These are phyloP conservation scores for Panulirus ornatus DNA, from an alignment of 1,140 invertebrate species.

Conservation along the genomic window DNA sequence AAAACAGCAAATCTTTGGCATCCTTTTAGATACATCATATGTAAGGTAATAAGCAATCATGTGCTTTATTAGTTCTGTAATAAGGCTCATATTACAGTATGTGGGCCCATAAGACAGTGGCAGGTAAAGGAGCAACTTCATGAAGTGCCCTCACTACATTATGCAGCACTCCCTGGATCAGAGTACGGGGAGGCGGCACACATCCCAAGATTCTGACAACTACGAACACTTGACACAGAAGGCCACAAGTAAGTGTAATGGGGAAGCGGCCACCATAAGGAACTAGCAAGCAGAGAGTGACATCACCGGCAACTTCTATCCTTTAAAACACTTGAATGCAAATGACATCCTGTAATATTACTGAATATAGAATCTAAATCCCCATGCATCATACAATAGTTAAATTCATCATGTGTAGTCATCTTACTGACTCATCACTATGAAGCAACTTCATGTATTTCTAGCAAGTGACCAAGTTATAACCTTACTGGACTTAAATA, in stretches of 20 bases:
- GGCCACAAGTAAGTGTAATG: slow-evolving; percentile 71
- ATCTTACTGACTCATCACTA: slow-evolving; percentile 43
- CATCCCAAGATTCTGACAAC: slow-evolving; percentile 53
- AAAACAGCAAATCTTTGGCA: slow-evolving; percentile 73
- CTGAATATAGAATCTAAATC: slow-evolving; percentile 37
- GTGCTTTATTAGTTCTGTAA: slow-evolving; percentile 57
- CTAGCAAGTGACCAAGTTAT: slow-evolving; percentile 45
- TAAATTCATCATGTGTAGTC: slow-evolving; percentile 44
- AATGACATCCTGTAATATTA: slow-evolving; percentile 40
- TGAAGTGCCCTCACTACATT: slow-evolving; percentile 41
- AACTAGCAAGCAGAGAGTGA: slow-evolving; percentile 71
- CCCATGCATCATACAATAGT: slow-evolving; percentile 53
- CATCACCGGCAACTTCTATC: slow-evolving; percentile 61
- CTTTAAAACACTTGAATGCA: slow-evolving; percentile 44
- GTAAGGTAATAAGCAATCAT: slow-evolving; percentile 46
- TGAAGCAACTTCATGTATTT: slow-evolving; percentile 41
- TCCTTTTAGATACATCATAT: slow-evolving; percentile 67
- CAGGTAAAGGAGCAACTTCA: slow-evolving; percentile 39
- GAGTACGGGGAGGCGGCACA: slow-evolving; percentile 32
- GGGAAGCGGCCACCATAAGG: slow-evolving; percentile 70
- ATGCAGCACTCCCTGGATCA: slow-evolving; percentile 41
- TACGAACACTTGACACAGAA: slow-evolving; percentile 68
- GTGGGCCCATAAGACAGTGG: slow-evolving; percentile 58
- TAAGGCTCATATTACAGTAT: slow-evolving; percentile 70
- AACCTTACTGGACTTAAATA: slow-evolving; percentile 55